Conservation (phyloP, 2,797 vertebrate genomes). For the Phyllotis vaccarum region DNA sequence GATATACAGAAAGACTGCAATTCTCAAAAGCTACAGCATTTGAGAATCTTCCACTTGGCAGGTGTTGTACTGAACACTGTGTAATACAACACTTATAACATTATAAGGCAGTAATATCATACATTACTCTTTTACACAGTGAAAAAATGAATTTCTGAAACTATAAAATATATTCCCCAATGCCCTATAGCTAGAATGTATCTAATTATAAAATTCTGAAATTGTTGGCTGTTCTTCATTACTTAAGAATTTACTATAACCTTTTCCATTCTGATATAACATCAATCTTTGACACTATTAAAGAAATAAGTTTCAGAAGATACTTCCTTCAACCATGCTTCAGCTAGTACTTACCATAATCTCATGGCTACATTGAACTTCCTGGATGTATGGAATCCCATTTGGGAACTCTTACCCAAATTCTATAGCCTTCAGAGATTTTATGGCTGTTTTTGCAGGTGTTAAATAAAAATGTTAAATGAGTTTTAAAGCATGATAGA, state of each 20-base stretch:
- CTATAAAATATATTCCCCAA: background rate
- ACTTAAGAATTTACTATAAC: background rate
- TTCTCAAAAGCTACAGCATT: too few relatives aligned
- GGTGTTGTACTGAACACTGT: background rate
- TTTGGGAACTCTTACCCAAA: background rate
- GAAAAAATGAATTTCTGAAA: background rate
- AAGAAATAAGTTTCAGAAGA: background rate
- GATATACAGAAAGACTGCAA: too few relatives aligned
- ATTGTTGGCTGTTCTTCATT: background rate
- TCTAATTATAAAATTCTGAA: background rate
- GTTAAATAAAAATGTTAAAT: background rate
- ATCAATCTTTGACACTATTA: background rate
- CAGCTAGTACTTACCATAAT: background rate
- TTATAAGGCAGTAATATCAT: background rate
- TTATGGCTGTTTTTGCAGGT: background rate
- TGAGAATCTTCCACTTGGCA: background rate
- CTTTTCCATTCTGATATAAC: background rate
- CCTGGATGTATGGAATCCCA: background rate
- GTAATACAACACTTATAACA: too few relatives aligned
- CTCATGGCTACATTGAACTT: background rate
- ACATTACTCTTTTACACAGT: background rate
- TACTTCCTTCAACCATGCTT: background rate
- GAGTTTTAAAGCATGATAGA: background rate
- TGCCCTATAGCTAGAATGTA: background rate
- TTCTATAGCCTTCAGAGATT: constrained; percentile 23